Percentiles rank a stretch among this genome's conserved stretches.
These are phyloP conservation scores for Plebejus argus DNA, from an alignment of 2,888 invertebrate genomes.

Conservation along the genomic window DNA sequence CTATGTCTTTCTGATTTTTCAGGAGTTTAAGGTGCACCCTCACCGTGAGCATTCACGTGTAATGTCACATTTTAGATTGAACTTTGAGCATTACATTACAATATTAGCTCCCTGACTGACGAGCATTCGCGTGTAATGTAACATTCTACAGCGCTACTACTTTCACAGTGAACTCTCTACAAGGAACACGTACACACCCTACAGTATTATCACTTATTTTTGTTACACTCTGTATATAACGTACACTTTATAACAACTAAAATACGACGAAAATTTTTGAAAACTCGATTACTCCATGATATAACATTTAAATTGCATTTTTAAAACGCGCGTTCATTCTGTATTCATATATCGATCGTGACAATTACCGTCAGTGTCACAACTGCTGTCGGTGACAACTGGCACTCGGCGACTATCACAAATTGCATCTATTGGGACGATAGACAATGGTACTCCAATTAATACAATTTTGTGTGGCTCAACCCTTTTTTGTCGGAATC, in stretches of 20 bases:
- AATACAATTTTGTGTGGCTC: slow-evolving; percentile 30
- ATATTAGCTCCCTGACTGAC: too few species aligned
- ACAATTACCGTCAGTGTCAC: slow-evolving; percentile 10
- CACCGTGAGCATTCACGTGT: too few species aligned
- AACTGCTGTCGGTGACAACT: slow-evolving; percentile 24
- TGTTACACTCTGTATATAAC: too few species aligned
- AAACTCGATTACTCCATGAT: slow-evolving; percentile 1
- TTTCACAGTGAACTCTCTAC: too few species aligned
- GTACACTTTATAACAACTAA: background rate
- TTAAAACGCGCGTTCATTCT: slow-evolving; percentile 30
- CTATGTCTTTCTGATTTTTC: too few species aligned
- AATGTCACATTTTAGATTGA: too few species aligned
- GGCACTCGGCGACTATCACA: slow-evolving; percentile 22
- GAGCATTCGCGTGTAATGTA: too few species aligned
- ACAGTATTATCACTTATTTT: too few species aligned
- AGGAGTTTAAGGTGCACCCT: too few species aligned
- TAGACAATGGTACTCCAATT: slow-evolving; percentile 32
- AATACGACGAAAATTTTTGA: background rate
- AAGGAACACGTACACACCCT: too few species aligned
- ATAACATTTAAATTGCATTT: slow-evolving; percentile 16
- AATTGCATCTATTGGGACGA: slow-evolving; percentile 31
- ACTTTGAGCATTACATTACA: too few species aligned
- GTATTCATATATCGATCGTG: slow-evolving; percentile 22
- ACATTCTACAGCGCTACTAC: too few species aligned
- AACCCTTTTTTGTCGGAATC: background rate